Percentiles rank a stretch among this genome's conserved stretches.
Evolutionary conservation across 2,888 invertebrate genomes (phyloP).

Genomic region (Nymphalis polychloros): DNA sequence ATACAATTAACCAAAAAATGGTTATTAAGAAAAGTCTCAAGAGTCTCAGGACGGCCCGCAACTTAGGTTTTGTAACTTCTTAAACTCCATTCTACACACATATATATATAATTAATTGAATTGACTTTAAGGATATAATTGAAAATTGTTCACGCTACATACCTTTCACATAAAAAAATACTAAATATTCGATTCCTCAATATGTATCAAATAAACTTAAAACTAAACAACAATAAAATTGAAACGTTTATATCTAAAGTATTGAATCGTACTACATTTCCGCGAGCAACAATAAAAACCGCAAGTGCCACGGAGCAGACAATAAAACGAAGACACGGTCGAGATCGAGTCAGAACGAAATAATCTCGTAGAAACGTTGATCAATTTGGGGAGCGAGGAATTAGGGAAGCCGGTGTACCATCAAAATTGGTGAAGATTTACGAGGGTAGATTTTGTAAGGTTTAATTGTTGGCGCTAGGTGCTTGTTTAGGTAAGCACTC

Average conservation of each 20-base stretch:
- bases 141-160: too few species aligned
- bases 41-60: too few species aligned
- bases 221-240: constrained; percentile 19
- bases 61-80: too few species aligned
- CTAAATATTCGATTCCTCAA: background rate
- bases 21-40: too few species aligned
- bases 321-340: constrained; percentile 48
- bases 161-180: too few species aligned
- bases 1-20: too few species aligned
- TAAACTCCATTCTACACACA: too few species aligned
- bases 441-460: constrained; percentile 43
- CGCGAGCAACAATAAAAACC: constrained; percentile 28
- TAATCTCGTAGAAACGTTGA: constrained; percentile 56
- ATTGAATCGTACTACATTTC: constrained; percentile 17
- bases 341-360: constrained; percentile 55
- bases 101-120: too few species aligned
- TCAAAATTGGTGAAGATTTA: constrained; percentile 56
- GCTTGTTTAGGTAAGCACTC: constrained; percentile 41
- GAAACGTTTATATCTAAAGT: constrained; percentile 1
- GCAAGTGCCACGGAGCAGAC: constrained; percentile 29
- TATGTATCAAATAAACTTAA: background rate
- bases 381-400: constrained; percentile 59
- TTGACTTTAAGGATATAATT: too few species aligned
- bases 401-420: constrained; percentile 52
- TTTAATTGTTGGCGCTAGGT: constrained; percentile 41